Conservation (phyloP, 1,140 invertebrate species). For the Neocloeon triangulifer region DNA sequence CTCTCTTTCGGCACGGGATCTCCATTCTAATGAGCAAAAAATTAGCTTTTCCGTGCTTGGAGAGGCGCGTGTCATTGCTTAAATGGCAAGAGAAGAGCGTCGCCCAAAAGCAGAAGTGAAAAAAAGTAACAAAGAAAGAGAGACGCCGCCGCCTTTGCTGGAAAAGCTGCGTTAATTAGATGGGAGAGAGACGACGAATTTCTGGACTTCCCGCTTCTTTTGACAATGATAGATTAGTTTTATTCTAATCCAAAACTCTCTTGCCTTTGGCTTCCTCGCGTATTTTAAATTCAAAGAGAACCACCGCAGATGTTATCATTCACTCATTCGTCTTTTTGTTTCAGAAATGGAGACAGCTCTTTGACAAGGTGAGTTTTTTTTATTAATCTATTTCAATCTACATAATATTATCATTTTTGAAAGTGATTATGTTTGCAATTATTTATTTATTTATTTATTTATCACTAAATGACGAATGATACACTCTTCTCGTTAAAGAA, state of each 20-base stretch:
- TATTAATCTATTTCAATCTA: not conserved
- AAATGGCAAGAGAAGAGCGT: not conserved
- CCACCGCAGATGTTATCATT: not conserved
- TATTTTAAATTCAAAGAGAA: constrained; percentile 3
- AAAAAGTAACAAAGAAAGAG: not conserved
- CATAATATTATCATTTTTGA: too few species aligned
- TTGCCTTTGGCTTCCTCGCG: too few species aligned
- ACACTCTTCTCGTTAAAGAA: too few species aligned
- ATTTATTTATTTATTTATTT: too few species aligned
- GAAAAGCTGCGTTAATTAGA: too few species aligned
- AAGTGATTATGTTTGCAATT: too few species aligned
- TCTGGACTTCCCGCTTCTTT: not conserved
- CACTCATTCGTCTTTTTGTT: constrained; percentile 19
- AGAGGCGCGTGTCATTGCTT: not conserved
- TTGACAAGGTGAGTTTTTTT: constrained; percentile 46
- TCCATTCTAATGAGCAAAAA: too few species aligned
- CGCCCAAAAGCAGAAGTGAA: too few species aligned
- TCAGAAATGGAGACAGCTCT: constrained; percentile 65
- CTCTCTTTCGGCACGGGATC: too few species aligned
- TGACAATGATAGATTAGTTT: constrained; percentile 2
- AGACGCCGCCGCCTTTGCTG: not conserved
- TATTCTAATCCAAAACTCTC: too few species aligned
- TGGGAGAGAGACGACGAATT: not conserved
- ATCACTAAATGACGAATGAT: too few species aligned
- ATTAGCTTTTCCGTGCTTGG: too few species aligned